phyloP scores from a whole-genome alignment of 2,797 vertebrate species.

The Sphenodon punctatus region DNA sequence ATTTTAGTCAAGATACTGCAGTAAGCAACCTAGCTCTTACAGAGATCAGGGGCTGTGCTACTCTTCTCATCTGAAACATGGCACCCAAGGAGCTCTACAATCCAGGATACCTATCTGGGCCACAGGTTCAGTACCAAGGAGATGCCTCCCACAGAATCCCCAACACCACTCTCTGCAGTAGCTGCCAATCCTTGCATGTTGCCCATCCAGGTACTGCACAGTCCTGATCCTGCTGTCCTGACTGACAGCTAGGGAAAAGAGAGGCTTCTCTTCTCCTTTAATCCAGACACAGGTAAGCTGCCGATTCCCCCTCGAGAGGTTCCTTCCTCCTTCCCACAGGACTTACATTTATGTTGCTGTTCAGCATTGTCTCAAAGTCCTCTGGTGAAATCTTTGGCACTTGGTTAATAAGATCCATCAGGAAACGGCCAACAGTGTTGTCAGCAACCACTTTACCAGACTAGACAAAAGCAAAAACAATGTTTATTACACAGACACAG shows the following conservation, averaged over 20 bases:
- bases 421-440: conserved; percentile 94
- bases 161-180: not conserved
- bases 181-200: not conserved
- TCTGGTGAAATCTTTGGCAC: conserved; percentile 95
- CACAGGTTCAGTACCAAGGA: not conserved
- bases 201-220: not conserved
- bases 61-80: no score
- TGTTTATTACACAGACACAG: not conserved
- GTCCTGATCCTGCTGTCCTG: not conserved
- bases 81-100: no score
- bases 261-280: not conserved
- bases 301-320: no score
- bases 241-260: not conserved
- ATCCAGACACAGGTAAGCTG: not conserved
- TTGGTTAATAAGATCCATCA: conserved; percentile 97
- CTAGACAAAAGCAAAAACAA: conserved; percentile 70
- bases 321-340: not conserved
- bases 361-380: conserved; percentile 98
- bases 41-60: not conserved
- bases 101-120: no score
- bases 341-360: conserved; percentile 98
- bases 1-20: not conserved
- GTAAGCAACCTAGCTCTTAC: not conserved
- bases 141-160: not conserved
- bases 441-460: conserved; percentile 95